Evolutionary conservation across 2,888 invertebrate genomes (phyloP), one percentile per base, ranked within the genome.

Genomic region (Harpalus rufipes): DNA sequence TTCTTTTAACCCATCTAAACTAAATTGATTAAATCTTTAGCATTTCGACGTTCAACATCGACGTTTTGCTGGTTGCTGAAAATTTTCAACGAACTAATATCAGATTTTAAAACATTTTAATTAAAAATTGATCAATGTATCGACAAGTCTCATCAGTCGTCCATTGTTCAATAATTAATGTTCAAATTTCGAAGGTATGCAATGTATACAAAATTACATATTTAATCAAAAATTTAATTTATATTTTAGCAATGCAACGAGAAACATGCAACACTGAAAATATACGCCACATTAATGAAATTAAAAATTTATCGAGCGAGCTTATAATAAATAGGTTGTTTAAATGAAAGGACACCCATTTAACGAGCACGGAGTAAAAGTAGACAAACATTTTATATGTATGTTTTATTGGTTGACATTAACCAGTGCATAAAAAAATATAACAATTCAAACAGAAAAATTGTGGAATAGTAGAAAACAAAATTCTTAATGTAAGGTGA

Each of bases 151-250:
- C 12, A 32, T 39, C 59, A 16, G 16, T 59, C 7, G 8, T 14
- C 7, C 18, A 63, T 68, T 68, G 32, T 7, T 68, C 39, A 41
- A n/a, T 68, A 68, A 68, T 68, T 74, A 12, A 74, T 44, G 72
- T 74, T 51, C 12, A 32, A 39, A 68, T 41, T 32, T 39, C n/a
- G 14, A 41, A 44, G 14, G 18, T 41, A 72, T 72, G 68, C 44
- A 44, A 8, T 21, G 41, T 44, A 44, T 72, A 44, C 12, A 72
- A 16, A 12, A 41, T 72, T 74, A 12, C 44, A 44, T 72, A n/a
- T 78, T 78, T 78, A 78, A 78, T 78, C 78, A 78, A 25, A 58
- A 78, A n/a, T 78, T 44, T 78, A 58, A 78, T 78, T 56, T 78
- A 32, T 78, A 41, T 51, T 78, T 78, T 58, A 10, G n/a, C 7